Evolutionary conservation across 2,113 vertebrate genomes (phyloP), one percentile per base, ranked within the genome.

Genomic region (Gopherus flavomarginatus): DNA sequence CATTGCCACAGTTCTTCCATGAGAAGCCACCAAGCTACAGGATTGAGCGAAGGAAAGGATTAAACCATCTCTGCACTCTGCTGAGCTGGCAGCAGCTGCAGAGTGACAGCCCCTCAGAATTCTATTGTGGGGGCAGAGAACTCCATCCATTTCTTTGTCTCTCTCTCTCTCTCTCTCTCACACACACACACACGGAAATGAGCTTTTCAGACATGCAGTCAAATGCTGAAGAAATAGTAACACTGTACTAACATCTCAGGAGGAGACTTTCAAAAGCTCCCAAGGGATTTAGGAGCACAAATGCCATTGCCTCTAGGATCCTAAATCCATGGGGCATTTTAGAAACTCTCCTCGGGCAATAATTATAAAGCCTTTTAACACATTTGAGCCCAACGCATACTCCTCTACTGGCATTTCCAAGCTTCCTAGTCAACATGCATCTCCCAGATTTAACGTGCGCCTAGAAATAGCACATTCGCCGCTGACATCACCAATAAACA

Each of bases 1-100:
- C 93, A 2, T 90, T 93, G 31, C 98, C 98, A 1, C 98, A 99
- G 94, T 99, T 98, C 69, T 98, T 94, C 98, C 98, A 99, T 53
- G 96, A 93, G 94, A 99, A 98, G 88, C 81, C 94, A 83, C 93
- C 44, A 5, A 97, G 81, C 97, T 96, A 89, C 3, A 11, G 75
- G 77, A 93, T 49, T 35, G 0, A 92, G 21, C 11, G 11, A 89
- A 14, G 1, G 38, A 47, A 88, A 19, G 50, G 89, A 50, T 96
- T 49, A 91, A n/a, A 95, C 27, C 19, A 27, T 8, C 0, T 49
- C 2, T 1, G 2, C 85, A 52, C 29, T 16, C 17, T 38, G 29
- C 13, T 78, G 38, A 69, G 52, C 6, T 24, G 8, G 22, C 44
- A 44, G 44, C 44, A 44, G 44, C 44, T 44, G 6, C 44, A 44